phyloP scores from a whole-genome alignment of 2,797 vertebrate species.

The Momotus momota region DNA sequence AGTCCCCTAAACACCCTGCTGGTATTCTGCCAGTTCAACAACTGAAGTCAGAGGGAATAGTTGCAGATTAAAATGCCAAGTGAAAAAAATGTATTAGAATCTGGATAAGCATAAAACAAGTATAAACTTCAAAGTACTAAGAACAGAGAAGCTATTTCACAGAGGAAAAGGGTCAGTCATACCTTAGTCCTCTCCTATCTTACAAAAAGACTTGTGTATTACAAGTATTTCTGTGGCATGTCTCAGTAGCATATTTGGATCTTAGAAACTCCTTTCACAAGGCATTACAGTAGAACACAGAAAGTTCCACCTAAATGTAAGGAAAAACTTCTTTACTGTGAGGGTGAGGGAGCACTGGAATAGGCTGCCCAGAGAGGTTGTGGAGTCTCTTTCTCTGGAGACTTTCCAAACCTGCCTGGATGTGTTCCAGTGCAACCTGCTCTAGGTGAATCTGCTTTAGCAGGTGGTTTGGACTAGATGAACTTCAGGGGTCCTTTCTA shows the following conservation, averaged over 20 bases:
- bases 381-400: no score
- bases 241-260: neutral
- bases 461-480: no score
- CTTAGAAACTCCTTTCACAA: neutral
- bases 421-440: no score
- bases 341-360: no score
- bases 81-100: neutral
- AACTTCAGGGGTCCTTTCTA: neutral
- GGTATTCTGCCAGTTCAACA: neutral
- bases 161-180: neutral
- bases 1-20: neutral
- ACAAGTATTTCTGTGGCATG: neutral
- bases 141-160: neutral
- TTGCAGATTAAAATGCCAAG: neutral
- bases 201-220: neutral
- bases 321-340: no score
- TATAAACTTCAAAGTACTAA: neutral
- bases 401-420: no score
- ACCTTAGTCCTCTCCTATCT: neutral
- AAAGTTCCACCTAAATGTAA: no score
- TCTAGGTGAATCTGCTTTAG: no score
- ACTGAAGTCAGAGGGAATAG: neutral
- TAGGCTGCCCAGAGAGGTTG: no score
- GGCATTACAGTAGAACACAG: no score
- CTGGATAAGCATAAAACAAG: neutral